Evolutionary conservation across 2,113 vertebrate species (phyloP), one percentile per base, ranked within the genome.

Genomic region (Ornithorhynchus anatinus): DNA sequence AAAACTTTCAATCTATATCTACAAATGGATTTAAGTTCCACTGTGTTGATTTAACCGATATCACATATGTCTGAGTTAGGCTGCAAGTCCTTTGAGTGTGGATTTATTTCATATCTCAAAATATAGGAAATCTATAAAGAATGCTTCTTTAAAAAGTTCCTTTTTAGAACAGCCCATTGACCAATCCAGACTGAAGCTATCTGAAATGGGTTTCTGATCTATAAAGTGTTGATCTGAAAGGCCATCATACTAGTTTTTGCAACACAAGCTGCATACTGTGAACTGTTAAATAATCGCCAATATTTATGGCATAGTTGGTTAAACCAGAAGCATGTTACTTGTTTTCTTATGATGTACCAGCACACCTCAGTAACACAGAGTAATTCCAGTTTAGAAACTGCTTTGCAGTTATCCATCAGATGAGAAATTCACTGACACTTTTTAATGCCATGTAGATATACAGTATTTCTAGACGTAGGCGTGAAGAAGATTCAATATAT

Each of bases 251-350:
- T 73, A 75, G n/a, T 69, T 65, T 53, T 64, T 47, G 13, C 15
- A 84, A 84, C 74, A 89, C 84, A 88, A 81, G 42, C 1, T 1
- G 48, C 80, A 74, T 64, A 61, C 70, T 84, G 33, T 89, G 84
- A 87, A 84, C 80, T 89, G 83, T 63, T 91, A 89, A 91, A 88
- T 91, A 87, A 89, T 66, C 79, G 71, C 75, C 59, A 36, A 79
- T 92, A 88, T 88, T 92, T 93, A 79, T 80, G 86, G 69, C 70
- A 89, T 35, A 56, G 82, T 51, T 89, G 84, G 76, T 88, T 91
- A 89, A 88, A 86, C 71, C 86, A 83, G 85, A 89, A 91, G 90
- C 87, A 67, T 80, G 59, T 75, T 85, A 80, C 50, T 85, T 90
- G 76, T 79, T 60, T 83, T 71, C 79, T 84, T 86, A 87, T 84